These are phyloP conservation scores for Sycophaga agraensis DNA, from an alignment of 1,140 invertebrate genomes.

Conservation along the genomic window DNA sequence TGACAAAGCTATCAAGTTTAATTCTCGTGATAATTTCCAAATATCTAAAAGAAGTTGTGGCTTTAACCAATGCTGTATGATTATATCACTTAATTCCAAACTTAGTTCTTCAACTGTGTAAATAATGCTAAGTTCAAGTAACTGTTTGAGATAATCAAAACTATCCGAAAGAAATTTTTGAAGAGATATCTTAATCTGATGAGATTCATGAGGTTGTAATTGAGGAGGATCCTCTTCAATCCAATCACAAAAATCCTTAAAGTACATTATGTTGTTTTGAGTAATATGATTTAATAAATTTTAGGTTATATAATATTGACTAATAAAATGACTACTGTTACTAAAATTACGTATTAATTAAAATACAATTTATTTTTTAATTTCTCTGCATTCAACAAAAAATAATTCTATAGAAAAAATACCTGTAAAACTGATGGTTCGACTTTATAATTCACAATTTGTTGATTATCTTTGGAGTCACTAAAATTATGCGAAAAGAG, in stretches of 20 bases:
- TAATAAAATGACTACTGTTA: no score
- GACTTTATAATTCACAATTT: slow-evolving; percentile 35
- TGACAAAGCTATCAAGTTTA: slow-evolving; percentile 29
- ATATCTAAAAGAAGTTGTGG: slow-evolving; percentile 31
- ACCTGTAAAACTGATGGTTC: slow-evolving; percentile 33
- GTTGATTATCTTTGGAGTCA: slow-evolving; percentile 33
- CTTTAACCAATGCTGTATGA: slow-evolving; percentile 31
- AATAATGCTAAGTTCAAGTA: slow-evolving; percentile 35
- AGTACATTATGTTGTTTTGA: no score
- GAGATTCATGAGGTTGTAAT: slow-evolving; percentile 9
- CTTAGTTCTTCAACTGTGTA: slow-evolving; percentile 35
- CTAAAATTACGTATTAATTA: no score
- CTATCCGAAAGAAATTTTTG: slow-evolving; percentile 32
- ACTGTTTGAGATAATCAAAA: slow-evolving; percentile 27
- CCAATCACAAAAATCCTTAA: slow-evolving; percentile 39
- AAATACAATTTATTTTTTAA: no score
- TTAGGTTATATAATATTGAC: no score
- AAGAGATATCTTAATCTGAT: slow-evolving; percentile 27
- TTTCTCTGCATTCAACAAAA: no score
- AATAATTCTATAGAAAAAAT: no score
- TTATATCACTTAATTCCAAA: slow-evolving; percentile 31
- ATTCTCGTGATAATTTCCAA: slow-evolving; percentile 33
- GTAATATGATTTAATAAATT: no score
- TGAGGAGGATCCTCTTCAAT: slow-evolving; percentile 25
- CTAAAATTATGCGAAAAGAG: slow-evolving; percentile 36